These are phyloP conservation scores for Pitta sordida DNA, from an alignment of 2,113 vertebrate genomes.

Conservation along the genomic window DNA sequence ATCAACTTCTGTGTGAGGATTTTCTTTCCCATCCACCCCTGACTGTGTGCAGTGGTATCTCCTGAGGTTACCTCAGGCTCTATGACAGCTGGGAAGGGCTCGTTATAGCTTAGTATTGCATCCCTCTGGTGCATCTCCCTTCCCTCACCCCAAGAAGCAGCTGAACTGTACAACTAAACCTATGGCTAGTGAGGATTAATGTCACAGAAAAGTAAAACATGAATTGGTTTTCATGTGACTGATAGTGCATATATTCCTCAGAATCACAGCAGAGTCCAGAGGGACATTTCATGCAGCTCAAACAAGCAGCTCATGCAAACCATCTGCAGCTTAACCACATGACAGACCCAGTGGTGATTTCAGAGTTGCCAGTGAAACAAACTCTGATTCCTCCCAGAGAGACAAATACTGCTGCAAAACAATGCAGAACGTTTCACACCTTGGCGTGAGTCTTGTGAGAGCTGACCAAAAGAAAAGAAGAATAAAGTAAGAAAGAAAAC, in stretches of 20 bases:
- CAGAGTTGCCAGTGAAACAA: slow-evolving; percentile 68
- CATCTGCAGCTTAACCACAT: slow-evolving; percentile 66
- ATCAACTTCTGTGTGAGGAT: background rate
- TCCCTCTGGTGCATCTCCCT: background rate
- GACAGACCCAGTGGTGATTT: slow-evolving; percentile 67
- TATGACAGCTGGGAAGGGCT: background rate
- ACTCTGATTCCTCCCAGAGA: slow-evolving; percentile 51
- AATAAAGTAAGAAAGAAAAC: background rate
- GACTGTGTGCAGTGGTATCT: background rate
- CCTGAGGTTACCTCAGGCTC: background rate
- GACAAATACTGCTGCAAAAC: slow-evolving; percentile 58
- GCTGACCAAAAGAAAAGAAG: slow-evolving; percentile 35
- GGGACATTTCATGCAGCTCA: slow-evolving; percentile 54
- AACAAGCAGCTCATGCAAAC: slow-evolving; percentile 60
- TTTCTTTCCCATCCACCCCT: background rate
- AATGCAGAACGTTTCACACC: background rate
- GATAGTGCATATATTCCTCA: slow-evolving; percentile 56
- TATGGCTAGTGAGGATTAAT: slow-evolving; percentile 43
- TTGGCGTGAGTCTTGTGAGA: slow-evolving; percentile 11
- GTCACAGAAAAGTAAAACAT: slow-evolving; percentile 49
- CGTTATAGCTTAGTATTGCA: background rate
- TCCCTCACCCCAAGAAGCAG: background rate
- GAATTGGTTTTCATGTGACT: slow-evolving; percentile 54
- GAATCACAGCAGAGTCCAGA: slow-evolving; percentile 37
- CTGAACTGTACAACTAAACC: background rate